Evolutionary conservation across 2,888 invertebrate species (phyloP).

Genomic region (Muscina levida): DNA sequence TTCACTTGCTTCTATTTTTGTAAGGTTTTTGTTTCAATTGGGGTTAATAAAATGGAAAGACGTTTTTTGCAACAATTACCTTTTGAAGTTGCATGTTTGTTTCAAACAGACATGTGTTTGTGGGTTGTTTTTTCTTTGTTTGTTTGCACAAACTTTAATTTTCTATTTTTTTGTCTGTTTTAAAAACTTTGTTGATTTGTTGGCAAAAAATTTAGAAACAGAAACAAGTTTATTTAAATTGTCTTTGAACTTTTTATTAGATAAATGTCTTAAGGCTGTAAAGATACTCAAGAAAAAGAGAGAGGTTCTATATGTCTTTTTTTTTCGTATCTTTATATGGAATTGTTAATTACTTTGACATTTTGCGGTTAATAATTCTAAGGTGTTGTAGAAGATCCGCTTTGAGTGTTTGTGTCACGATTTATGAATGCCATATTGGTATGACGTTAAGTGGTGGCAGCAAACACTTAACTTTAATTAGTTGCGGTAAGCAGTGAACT

Average conservation of each 20-base stretch:
- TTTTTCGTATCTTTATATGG: too few species aligned
- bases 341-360: slow-evolving; percentile 60
- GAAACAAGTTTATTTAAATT: slow-evolving; percentile 16
- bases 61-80: neutral
- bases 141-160: neutral
- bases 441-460: too few species aligned
- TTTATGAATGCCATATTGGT: neutral
- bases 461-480: too few species aligned
- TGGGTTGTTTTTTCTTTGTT: neutral
- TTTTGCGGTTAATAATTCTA: slow-evolving; percentile 43
- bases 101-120: neutral
- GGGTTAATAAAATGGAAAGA: neutral
- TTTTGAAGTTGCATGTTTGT: neutral
- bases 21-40: neutral
- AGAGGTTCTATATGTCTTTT: slow-evolving; percentile 15
- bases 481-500: too few species aligned
- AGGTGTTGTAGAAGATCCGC: slow-evolving; percentile 57
- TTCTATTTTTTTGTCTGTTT: neutral
- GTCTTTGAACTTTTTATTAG: slow-evolving; percentile 10
- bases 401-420: slow-evolving; percentile 21
- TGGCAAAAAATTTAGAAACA: neutral
- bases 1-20: neutral
- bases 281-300: neutral
- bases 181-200: neutral
- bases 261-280: neutral